phyloP scores from a whole-genome alignment of 2,113 vertebrate genomes.

The Grus americana region DNA sequence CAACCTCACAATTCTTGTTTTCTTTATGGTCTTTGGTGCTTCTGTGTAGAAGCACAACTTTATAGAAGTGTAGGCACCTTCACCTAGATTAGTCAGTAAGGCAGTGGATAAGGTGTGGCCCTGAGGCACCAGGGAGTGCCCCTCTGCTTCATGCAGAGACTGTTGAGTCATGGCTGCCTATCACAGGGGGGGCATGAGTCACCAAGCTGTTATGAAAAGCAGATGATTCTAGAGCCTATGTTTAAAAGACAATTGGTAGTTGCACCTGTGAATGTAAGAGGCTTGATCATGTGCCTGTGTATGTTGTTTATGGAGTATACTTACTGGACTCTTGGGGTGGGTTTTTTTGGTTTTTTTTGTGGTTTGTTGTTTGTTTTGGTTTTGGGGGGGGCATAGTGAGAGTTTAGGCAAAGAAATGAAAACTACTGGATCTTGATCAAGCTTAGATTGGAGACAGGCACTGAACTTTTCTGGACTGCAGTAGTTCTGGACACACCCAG shows the following conservation, averaged over 20 bases:
- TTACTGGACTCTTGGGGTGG: not conserved
- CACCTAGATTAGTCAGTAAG: not conserved
- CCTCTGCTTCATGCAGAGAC: fast-evolving
- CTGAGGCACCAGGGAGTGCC: not conserved
- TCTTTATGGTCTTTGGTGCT: not conserved
- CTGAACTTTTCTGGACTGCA: not conserved
- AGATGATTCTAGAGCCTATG: not conserved
- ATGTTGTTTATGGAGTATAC: fast-evolving
- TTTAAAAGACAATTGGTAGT: not conserved
- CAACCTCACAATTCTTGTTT: fast-evolving
- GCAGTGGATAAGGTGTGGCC: not conserved
- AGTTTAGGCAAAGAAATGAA: not conserved
- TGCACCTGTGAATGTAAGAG: not conserved
- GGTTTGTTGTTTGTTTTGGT: too few relatives aligned
- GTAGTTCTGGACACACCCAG: not conserved
- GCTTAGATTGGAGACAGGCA: not conserved
- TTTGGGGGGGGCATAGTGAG: not conserved
- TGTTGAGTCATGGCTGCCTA: not conserved
- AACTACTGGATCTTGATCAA: not conserved
- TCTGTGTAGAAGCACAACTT: not conserved
- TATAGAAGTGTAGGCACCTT: not conserved
- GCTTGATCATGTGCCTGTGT: not conserved
- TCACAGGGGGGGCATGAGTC: not conserved
- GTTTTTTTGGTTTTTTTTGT: not conserved
- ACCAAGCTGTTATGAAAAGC: not conserved